These are phyloP conservation scores for Scopus umbretta DNA, from an alignment of 2,113 vertebrate genomes.

Conservation along the genomic window DNA sequence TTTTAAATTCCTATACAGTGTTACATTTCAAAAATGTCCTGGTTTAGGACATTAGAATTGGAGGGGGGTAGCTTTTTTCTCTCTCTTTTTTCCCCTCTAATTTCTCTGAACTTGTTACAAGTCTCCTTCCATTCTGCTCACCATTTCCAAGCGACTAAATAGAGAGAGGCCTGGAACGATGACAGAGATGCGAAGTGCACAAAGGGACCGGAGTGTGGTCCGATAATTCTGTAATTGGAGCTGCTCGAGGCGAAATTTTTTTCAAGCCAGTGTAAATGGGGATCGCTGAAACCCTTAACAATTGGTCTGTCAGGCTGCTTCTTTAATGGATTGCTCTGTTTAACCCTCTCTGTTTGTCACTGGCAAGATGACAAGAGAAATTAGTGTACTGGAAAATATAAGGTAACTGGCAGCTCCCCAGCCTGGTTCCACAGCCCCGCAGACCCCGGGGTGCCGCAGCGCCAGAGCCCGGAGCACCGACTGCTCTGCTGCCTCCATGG, in stretches of 20 bases:
- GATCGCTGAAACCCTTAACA: slow-evolving; percentile 49
- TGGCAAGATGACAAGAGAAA: slow-evolving; percentile 54
- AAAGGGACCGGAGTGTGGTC: slow-evolving; percentile 53
- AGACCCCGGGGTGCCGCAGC: neutral
- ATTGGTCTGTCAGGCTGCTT: slow-evolving; percentile 29
- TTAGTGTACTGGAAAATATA: slow-evolving; percentile 54
- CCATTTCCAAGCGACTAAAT: slow-evolving; percentile 65
- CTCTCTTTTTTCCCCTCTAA: neutral
- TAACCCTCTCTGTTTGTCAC: slow-evolving; percentile 57
- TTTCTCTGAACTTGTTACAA: slow-evolving; percentile 67
- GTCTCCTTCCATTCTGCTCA: slow-evolving; percentile 63
- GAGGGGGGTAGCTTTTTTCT: neutral
- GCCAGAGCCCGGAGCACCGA: neutral
- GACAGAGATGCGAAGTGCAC: slow-evolving; percentile 51
- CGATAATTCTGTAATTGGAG: slow-evolving; percentile 62
- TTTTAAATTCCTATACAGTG: slow-evolving; percentile 59
- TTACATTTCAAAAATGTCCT: slow-evolving; percentile 63
- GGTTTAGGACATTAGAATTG: neutral
- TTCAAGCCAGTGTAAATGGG: slow-evolving; percentile 48
- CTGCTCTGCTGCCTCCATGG: neutral
- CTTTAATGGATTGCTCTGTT: slow-evolving; percentile 57
- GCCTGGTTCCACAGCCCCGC: neutral
- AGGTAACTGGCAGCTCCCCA: slow-evolving; percentile 44
- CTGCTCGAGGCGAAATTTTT: slow-evolving; percentile 21
- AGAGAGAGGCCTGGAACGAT: slow-evolving; percentile 48